Conservation (phyloP, 2,888 invertebrate species). For the Hedychridium roseum region DNA sequence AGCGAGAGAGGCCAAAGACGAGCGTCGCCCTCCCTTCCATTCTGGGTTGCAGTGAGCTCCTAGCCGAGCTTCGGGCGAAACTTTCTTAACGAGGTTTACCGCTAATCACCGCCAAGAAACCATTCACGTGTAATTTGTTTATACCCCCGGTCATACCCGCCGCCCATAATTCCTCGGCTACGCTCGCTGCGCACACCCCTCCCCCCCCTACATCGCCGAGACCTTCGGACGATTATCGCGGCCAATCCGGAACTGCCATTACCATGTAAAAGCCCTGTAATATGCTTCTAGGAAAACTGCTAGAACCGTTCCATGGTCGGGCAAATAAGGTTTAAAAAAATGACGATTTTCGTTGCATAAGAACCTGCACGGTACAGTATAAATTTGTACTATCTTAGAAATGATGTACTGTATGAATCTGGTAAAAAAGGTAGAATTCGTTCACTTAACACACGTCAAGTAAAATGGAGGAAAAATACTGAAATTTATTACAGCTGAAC, state of each 20-base stretch:
- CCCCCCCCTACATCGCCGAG: slow-evolving; percentile 21
- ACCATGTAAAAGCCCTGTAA: too few species aligned
- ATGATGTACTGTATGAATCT: too few species aligned
- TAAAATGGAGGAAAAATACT: neutral
- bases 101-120: slow-evolving; percentile 59
- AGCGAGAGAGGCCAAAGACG: neutral
- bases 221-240: slow-evolving; percentile 33
- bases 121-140: slow-evolving; percentile 60
- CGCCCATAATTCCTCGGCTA: slow-evolving; percentile 45
- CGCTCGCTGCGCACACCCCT: slow-evolving; percentile 18
- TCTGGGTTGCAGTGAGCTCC: neutral
- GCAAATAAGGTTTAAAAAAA: too few species aligned
- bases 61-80: slow-evolving; percentile 33
- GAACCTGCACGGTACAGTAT: neutral
- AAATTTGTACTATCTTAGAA: neutral
- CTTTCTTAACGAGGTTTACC: slow-evolving; percentile 57
- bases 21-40: neutral
- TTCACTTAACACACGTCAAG: too few species aligned
- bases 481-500: too few species aligned
- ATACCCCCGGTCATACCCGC: slow-evolving; percentile 50
- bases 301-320: too few species aligned
- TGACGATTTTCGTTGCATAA: neutral
- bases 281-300: too few species aligned
- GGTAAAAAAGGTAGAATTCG: too few species aligned
- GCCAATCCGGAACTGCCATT: slow-evolving; percentile 29